Base-by-base conservation (phyloP, 1,140 invertebrate genomes). In the Drosophila grimshawi region DNA sequence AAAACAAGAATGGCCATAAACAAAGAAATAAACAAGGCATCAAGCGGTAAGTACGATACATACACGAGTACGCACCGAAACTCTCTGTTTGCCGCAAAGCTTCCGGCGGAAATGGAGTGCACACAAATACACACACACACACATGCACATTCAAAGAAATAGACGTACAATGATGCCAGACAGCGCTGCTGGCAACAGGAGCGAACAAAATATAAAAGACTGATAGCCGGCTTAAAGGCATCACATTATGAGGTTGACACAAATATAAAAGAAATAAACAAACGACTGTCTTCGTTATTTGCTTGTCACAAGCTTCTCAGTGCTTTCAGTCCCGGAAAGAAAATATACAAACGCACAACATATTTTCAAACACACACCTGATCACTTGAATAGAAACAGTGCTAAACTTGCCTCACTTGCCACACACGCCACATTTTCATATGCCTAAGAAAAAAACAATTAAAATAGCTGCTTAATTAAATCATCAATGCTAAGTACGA, bases 11-110 rank as follows among this genome's bases (percentile, higher is more conserved):
- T 71, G 80, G 66, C 68, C 81, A 80, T 88, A 88, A 88, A 88
- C 85, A 88, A 89, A 81, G 85, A 88, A 89, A 82, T 85, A 88
- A 88, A 88, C 85, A 89, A 80, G 78, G 69, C 78, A 62, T 70
- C 74, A 77, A 85, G 74, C 77, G 73, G 63, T 82, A 89, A 83
- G 78, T 76, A 85, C 62, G 67, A 78, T 77, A 71, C 61, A 77
- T 65, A 63, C 62, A 68, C 39, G 75, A 70, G 27, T 45, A 48
- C 48, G 66, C 48, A 48, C 53, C 59, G 68, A 73, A 70, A 74
- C 53, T 83, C 63, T 80, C 62, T 80, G 76, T 61, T 69, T 71
- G 77, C 52, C 51, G 49, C 69, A 70, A 51, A 65, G 76, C 85
- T 89, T 89, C 85, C 86, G 85, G 74, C 86, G 80, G 86, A 89